Base-by-base conservation (phyloP, 2,888 invertebrate species). In the Cybosia mesomella region DNA sequence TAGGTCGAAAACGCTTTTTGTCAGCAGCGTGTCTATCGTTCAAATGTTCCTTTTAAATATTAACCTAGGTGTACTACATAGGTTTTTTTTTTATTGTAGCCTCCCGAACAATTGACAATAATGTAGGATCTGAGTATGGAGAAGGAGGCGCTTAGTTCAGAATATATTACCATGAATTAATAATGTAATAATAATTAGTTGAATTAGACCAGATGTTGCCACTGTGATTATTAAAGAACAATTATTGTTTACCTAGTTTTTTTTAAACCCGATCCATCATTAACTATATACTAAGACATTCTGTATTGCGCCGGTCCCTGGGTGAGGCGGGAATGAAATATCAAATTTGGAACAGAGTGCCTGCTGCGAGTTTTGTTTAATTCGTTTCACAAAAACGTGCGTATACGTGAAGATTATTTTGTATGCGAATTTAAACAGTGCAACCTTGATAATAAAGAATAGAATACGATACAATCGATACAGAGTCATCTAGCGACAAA, bases 181-280 rank as follows among this genome's bases (percentile, higher is more conserved):
- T 74, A 70, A 64, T 43, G 36, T 67, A 71, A 61, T 75, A 71
- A 61, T 75, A 77, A 72, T 67, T 76, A 78, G 76, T 77, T 74
- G 59, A 72, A 73, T 78, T 85, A 84, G 81, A 82, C 75, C 79
- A 81, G 80, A 83, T 77, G 81, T 85, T 85, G 83, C 72, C 77
- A 82, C 86, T 89, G 89, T 89, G 88, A 88, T 88, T 77, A 89
- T 78, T 87, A 89, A 86, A 88, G 72, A 84, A 86, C 84, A 82
- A 82, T 85, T 82, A 81, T 83, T 84, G 77, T 81, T 43, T 75
- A 61, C 57, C 57, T 53, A 81, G 73, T 83, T 79, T 68, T 73
- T 71, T 36, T 39, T 22, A 22, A 21, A 15, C 32, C 18, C 4
- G 28, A 24, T 7, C 3, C 54, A 34, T n/a, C n/a, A n/a, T n/a